phyloP scores from a whole-genome alignment of 92 coral and sea anemone species.

The Paramuricea clavata region DNA sequence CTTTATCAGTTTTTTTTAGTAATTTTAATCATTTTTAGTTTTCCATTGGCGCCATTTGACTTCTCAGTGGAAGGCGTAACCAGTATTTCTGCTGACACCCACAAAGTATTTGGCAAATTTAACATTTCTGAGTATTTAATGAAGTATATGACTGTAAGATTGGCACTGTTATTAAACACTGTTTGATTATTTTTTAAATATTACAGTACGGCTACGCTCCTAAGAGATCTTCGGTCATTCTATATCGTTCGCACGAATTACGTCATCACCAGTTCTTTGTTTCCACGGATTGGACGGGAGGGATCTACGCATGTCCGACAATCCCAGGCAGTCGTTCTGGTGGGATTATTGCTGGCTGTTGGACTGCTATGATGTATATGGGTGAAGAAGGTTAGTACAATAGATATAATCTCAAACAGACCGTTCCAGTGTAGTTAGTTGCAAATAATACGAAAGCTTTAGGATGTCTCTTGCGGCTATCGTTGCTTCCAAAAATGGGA shows the following conservation, averaged over 20 bases:
- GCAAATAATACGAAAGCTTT: no score
- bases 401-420: no score
- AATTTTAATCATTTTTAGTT: slow-evolving; percentile 75
- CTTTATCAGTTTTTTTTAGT: no score
- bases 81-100: slow-evolving; percentile 94
- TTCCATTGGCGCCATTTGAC: slow-evolving; percentile 85
- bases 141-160: no score
- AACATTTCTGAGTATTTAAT: no score
- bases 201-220: slow-evolving; percentile 94
- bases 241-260: slow-evolving; percentile 82
- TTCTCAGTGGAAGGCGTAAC: slow-evolving; percentile 93
- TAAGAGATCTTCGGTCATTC: slow-evolving; percentile 91
- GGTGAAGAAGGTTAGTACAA: slow-evolving; percentile 88
- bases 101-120: slow-evolving; percentile 80
- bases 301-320: slow-evolving; percentile 96
- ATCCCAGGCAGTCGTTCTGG: slow-evolving; percentile 97
- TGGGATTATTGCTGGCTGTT: slow-evolving; percentile 86
- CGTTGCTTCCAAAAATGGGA: no score
- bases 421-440: no score
- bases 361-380: slow-evolving; percentile 88
- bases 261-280: slow-evolving; percentile 94
- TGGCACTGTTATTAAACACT: no score
- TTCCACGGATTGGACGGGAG: slow-evolving; percentile 98
- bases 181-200: background rate
- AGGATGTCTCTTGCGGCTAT: no score